Base-by-base conservation (phyloP, 2,888 invertebrate genomes). In the Pharmacophagus antenor region DNA sequence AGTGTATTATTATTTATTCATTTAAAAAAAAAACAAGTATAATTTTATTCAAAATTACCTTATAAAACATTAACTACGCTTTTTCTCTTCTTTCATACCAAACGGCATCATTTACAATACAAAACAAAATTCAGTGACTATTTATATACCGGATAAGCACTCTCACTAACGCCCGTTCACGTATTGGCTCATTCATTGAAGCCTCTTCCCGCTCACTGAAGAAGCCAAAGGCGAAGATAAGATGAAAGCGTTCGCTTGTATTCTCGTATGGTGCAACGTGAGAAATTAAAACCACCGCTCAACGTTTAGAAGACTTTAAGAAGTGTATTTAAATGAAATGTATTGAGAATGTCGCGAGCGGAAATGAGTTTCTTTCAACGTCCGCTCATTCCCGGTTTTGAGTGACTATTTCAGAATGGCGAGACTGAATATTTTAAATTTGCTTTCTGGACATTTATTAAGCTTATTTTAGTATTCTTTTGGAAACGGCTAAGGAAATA, bases 271-370 rank as follows among this genome's bases (percentile, higher is more conserved):
- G 79, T 82, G 76, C 77, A 76, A 78, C 73, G 77, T 79, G 81
- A 82, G 76, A 79, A 84, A 87, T 88, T 88, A 87, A 88, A 85
- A 81, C 77, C 70, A 66, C 74, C 73, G 67, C 77, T 79, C 73
- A 71, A 72, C 80, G 77, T 79, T 84, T 82, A 80, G 79, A 74
- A 69, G 74, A 72, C 76, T 78, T 70, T 70, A n/a, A 73, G 79
- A 77, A 81, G 83, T 80, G 81, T 83, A 86, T 87, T 86, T 85
- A 87, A 88, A 88, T 88, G 85, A 87, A 88, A 88, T 87, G 86
- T 87, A 88, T 89, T 86, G 88, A 87, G 80, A 86, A 85, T 85
- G 79, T 79, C 82, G 74, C 78, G 68, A 69, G 74, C 80, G 88
- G 88, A 88, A 89, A 89, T 88, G 88, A 88, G 85, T 73, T 88